Base-by-base conservation (phyloP, 2,113 vertebrate genomes). In the Oxyura jamaicensis region DNA sequence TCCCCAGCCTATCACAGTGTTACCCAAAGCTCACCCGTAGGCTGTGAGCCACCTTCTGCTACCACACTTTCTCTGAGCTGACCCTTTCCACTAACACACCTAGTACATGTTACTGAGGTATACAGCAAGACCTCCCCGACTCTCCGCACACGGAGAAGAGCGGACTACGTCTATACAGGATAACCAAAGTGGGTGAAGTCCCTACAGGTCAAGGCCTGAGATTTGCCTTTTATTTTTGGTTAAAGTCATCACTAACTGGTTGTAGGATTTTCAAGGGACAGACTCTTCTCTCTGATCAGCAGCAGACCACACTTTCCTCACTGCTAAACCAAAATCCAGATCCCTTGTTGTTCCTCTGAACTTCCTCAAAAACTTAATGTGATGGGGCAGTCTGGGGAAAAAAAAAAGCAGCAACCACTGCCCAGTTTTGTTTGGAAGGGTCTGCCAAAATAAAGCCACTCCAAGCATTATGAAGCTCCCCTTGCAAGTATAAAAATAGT, bases 101-200 rank as follows among this genome's bases (percentile, higher is more conserved):
- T 39, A 52, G 4, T 5, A 42, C 8, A 53, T 89, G 50, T 6
- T 41, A 84, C 4, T 55, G 29, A 68, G 29, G 4, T 36, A 1
- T 14, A 23, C 1, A 56, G 11, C 73, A 74, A 52, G 4, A 48
- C 86, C 11, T 63, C 28, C 67, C 72, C 88, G 73, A 28, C 41
- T 55, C 44, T 84, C 83, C 59, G 56, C 73, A 75, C 29, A 69
- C 21, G 20, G 55, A 83, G 86, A 28, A 58, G 42, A 88, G 44
- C 2, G 44, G 69, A 94, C 74, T 93, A 92, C 86, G 76, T 60
- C 95, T 52, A 31, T 48, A 83, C 76, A 96, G 84, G 77, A 86
- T 66, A 95, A 86, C 77, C 95, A 93, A 65, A 88, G 39, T 8
- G 39, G 19, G 66, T 65, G 39, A 94, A 91, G 56, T 31, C 36